These are phyloP conservation scores for Oryctes rhinoceros DNA, from an alignment of 1,140 invertebrate genomes.

Conservation along the genomic window DNA sequence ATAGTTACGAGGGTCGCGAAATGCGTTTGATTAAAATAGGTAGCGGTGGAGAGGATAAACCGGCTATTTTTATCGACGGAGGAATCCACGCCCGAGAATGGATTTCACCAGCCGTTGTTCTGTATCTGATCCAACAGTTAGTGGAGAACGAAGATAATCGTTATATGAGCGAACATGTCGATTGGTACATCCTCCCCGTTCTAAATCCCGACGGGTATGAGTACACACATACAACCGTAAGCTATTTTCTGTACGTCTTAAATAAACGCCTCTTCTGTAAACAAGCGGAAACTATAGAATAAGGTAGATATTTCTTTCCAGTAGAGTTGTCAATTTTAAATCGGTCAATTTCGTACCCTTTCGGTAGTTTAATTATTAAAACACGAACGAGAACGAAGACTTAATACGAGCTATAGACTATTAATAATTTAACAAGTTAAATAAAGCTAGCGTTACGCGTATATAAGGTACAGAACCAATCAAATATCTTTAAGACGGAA, in stretches of 20 bases:
- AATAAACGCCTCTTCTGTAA: no score
- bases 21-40: constrained; percentile 48
- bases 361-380: no score
- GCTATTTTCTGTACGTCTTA: constrained; percentile 45
- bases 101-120: constrained; percentile 71
- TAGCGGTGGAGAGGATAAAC: constrained; percentile 53
- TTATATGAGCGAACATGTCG: constrained; percentile 63
- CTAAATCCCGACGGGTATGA: constrained; percentile 81
- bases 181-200: constrained; percentile 74
- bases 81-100: constrained; percentile 74
- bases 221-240: constrained; percentile 67
- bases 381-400: no score
- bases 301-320: no score
- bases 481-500: no score
- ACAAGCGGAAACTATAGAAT: no score
- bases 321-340: no score
- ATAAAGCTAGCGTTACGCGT: no score
- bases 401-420: no score
- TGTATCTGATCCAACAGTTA: constrained; percentile 71
- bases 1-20: constrained; percentile 67
- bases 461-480: no score
- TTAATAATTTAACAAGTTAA: no score
- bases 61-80: constrained; percentile 71
- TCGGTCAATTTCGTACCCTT: no score
- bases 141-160: constrained; percentile 61